Conservation (phyloP, 2,113 vertebrate genomes). For the Cheilinus undulatus region DNA sequence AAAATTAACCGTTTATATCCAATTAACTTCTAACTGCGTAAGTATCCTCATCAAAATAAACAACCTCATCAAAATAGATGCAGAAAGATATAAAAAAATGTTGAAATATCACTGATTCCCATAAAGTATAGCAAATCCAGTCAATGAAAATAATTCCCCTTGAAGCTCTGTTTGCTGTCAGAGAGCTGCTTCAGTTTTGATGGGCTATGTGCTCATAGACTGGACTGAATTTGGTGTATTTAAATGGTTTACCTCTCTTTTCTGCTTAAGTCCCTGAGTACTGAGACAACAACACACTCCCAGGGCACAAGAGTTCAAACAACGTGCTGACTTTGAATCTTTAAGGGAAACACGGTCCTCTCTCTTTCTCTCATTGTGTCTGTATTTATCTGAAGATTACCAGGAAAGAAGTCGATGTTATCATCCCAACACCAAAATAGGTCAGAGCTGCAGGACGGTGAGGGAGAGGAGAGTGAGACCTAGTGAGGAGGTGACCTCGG, state of each 20-base stretch:
- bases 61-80: background rate
- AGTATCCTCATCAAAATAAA: background rate
- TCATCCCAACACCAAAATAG: slow-evolving; percentile 51
- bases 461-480: slow-evolving; percentile 3
- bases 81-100: background rate
- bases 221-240: background rate
- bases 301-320: slow-evolving; percentile 9
- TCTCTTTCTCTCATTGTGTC: background rate
- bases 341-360: background rate
- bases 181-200: no score
- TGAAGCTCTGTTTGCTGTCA: no score
- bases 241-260: background rate
- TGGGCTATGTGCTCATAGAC: no score
- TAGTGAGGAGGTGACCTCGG: background rate
- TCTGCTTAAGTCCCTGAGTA: background rate
- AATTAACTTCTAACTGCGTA: background rate
- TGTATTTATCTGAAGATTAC: slow-evolving; percentile 21
- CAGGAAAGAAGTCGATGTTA: slow-evolving; percentile 37
- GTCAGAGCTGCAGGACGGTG: slow-evolving; percentile 13
- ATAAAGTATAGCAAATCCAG: no score
- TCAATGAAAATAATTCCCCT: no score
- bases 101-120: background rate
- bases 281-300: slow-evolving; percentile 10
- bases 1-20: slow-evolving; percentile 18
- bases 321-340: slow-evolving; percentile 22